Evolutionary conservation across 2,888 invertebrate species (phyloP).

Genomic region (Synergus umbraculus): DNA sequence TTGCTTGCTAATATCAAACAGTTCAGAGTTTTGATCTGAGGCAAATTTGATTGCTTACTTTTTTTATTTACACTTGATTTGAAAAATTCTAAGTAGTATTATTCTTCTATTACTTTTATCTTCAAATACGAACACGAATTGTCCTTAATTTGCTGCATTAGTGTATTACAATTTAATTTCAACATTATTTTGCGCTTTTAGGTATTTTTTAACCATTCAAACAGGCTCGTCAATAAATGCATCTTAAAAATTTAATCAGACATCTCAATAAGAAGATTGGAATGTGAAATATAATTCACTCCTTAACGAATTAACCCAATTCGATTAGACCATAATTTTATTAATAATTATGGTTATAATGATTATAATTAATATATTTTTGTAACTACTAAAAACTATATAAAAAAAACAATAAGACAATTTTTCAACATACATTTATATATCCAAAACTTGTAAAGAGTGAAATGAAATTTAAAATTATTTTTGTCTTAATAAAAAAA

Average conservation of each 20-base stretch:
- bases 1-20: constrained; percentile 5
- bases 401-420: not conserved
- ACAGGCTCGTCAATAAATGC: not conserved
- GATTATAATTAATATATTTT: too few relatives aligned
- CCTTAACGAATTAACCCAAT: not conserved
- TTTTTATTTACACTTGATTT: constrained; percentile 25
- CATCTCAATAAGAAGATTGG: not conserved
- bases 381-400: not conserved
- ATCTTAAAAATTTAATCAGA: not conserved
- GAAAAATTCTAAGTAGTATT: not conserved
- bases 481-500: not conserved
- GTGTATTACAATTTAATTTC: not conserved
- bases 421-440: not conserved
- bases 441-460: not conserved
- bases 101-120: not conserved
- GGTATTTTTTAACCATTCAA: not conserved
- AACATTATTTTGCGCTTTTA: not conserved
- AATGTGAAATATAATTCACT: constrained; percentile 20
- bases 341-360: too few relatives aligned
- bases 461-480: not conserved
- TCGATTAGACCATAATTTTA: constrained; percentile 3
- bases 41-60: not conserved
- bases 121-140: not conserved
- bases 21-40: constrained; percentile 15
- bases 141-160: constrained; percentile 20